A percentile compares a stretch with the other conserved stretches of the same genome.
These are phyloP conservation scores for Cephalotes varians DNA, from an alignment of 2,888 invertebrate species.

Conservation along the genomic window DNA sequence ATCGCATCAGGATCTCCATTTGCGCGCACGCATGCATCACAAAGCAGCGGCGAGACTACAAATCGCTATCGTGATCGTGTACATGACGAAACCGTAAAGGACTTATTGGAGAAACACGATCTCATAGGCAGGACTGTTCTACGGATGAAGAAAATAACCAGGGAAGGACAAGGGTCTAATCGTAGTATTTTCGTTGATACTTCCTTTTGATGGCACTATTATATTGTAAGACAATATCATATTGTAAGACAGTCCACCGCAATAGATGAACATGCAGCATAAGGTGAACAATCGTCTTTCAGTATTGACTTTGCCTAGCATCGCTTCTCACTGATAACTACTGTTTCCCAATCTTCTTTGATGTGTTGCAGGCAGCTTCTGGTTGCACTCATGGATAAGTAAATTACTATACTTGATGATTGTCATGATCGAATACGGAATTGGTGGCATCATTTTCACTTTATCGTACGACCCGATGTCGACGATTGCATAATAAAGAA, in stretches of 20 bases:
- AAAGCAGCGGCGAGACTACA: slow-evolving; percentile 70
- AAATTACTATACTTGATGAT: slow-evolving; percentile 24
- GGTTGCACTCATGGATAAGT: background rate
- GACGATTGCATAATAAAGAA: slow-evolving; percentile 5
- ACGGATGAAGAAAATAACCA: slow-evolving; percentile 67
- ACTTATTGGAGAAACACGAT: slow-evolving; percentile 75
- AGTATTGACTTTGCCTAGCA: slow-evolving; percentile 64
- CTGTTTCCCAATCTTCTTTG: slow-evolving; percentile 7
- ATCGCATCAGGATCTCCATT: slow-evolving; percentile 58
- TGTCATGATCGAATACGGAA: background rate
- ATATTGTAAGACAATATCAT: slow-evolving; percentile 33
- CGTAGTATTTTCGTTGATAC: slow-evolving; percentile 44
- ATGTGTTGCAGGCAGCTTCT: slow-evolving; percentile 19
- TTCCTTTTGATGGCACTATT: background rate
- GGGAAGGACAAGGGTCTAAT: slow-evolving; percentile 26
- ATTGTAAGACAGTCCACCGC: slow-evolving; percentile 56
- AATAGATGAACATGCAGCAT: slow-evolving; percentile 71
- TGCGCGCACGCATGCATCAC: slow-evolving; percentile 72
- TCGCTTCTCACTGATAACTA: slow-evolving; percentile 6
- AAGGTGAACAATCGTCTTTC: slow-evolving; percentile 66
- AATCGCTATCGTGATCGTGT: slow-evolving; percentile 68
- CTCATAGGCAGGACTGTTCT: slow-evolving; percentile 74
- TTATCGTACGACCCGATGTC: background rate
- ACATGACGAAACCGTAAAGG: slow-evolving; percentile 72
- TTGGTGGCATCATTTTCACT: background rate